Evolutionary conservation across 2,797 vertebrate genomes (phyloP).

Genomic region (Pipistrellus kuhlii): DNA sequence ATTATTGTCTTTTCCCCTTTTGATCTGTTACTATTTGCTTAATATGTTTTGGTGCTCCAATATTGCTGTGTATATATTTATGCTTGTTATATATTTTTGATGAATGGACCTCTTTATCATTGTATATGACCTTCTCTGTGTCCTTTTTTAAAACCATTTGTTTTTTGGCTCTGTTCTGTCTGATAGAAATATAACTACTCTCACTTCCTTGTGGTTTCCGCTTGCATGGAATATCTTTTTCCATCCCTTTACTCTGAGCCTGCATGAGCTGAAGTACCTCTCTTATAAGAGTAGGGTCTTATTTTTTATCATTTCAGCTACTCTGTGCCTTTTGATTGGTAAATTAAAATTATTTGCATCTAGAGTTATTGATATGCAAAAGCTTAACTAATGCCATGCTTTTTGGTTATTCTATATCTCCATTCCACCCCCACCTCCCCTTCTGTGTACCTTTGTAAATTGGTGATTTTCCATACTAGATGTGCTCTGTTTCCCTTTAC

Average conservation of each 20-base stretch:
- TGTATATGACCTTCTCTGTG: not conserved
- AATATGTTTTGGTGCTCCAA: not conserved
- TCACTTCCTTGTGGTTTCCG: not conserved
- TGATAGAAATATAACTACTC: not conserved
- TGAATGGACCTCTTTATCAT: not conserved
- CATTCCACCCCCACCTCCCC: not conserved
- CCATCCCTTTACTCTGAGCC: not conserved
- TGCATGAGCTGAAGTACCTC: not conserved
- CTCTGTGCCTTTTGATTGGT: not conserved
- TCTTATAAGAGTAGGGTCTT: not conserved
- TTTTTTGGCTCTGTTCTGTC: not conserved
- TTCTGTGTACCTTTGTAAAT: not conserved
- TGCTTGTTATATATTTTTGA: not conserved
- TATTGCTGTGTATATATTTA: not conserved
- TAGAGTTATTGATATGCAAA: not conserved
- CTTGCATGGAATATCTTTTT: not conserved
- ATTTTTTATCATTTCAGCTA: not conserved
- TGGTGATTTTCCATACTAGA: not conserved
- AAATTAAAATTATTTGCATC: not conserved
- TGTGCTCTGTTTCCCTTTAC: not conserved
- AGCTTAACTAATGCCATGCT: not conserved
- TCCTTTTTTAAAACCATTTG: not conserved
- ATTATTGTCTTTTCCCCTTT: not conserved
- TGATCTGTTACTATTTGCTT: not conserved
- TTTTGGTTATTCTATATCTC: not conserved